Percentiles rank a stretch among this genome's conserved stretches.
phyloP scores from a whole-genome alignment of 1,140 invertebrate genomes.

The Drosophila dunni region DNA sequence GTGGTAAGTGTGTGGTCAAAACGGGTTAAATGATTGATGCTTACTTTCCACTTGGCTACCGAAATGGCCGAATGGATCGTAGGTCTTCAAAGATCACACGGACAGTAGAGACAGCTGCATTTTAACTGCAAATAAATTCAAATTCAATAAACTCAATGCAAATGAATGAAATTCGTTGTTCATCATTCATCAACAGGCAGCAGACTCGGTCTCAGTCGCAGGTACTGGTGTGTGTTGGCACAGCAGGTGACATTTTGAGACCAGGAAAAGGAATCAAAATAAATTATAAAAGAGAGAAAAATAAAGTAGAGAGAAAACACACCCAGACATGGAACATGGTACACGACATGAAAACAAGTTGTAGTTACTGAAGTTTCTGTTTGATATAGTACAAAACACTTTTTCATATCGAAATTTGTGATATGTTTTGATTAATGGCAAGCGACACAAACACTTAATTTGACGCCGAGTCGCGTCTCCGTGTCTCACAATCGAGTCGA shows the following conservation, averaged over 20 bases:
- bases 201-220: constrained; percentile 29
- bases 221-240: constrained; percentile 61
- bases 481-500: background rate
- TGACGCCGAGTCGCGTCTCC: constrained; percentile 61
- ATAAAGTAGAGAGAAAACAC: constrained; percentile 59
- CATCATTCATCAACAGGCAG: constrained; percentile 73
- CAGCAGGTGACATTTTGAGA: constrained; percentile 83
- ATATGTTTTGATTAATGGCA: constrained; percentile 83
- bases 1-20: constrained; percentile 4
- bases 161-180: constrained; percentile 57
- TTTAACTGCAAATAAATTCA: constrained; percentile 58
- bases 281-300: constrained; percentile 30
- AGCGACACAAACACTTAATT: constrained; percentile 85
- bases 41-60: constrained; percentile 41
- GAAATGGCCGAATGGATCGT: constrained; percentile 11
- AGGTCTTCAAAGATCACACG: constrained; percentile 2
- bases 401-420: constrained; percentile 83
- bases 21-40: constrained; percentile 53
- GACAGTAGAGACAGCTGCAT: constrained; percentile 36
- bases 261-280: constrained; percentile 54
- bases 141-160: constrained; percentile 25
- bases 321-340: constrained; percentile 46
- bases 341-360: constrained; percentile 71
- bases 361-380: constrained; percentile 62
- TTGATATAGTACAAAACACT: constrained; percentile 78